A percentile compares a stretch with the other conserved stretches of the same genome.
These are phyloP conservation scores for Crocallis elinguaria DNA, from an alignment of 2,888 invertebrate species.

Conservation along the genomic window DNA sequence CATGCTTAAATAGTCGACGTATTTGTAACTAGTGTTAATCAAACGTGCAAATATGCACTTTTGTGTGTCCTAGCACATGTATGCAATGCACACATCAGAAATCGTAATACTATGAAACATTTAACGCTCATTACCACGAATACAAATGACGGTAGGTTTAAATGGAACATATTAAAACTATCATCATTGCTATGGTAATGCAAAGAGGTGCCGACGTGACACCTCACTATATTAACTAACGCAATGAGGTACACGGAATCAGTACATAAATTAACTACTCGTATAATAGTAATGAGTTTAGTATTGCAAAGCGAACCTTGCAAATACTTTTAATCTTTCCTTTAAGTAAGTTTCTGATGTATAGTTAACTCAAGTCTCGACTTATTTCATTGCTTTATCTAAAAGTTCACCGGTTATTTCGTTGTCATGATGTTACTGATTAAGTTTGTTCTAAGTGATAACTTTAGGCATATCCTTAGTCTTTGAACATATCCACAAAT, in stretches of 20 bases:
- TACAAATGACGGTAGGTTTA: constrained; percentile 11
- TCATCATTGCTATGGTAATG: constrained; percentile 54
- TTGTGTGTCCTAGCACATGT: background rate
- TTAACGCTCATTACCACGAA: constrained; percentile 25
- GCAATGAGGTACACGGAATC: constrained; percentile 18
- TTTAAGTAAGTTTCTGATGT: no score
- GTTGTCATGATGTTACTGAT: no score
- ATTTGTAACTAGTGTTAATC: background rate
- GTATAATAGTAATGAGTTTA: no score
- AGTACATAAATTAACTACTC: no score
- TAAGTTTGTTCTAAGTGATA: no score
- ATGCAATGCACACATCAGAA: constrained; percentile 7
- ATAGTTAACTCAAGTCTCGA: no score
- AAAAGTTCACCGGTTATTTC: no score
- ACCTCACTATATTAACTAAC: constrained; percentile 48
- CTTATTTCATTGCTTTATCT: no score
- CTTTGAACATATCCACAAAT: no score
- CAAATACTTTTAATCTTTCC: no score
- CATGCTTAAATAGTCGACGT: background rate
- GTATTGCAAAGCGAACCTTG: no score
- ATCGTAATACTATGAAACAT: constrained; percentile 17
- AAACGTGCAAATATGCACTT: constrained; percentile 12
- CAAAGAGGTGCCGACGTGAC: constrained; percentile 60
- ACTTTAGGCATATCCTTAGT: no score
- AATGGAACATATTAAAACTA: constrained; percentile 22